Evolutionary conservation across 2,888 invertebrate genomes (phyloP), one percentile per base, ranked within the genome.

Genomic region (Drosophila quinaria): DNA sequence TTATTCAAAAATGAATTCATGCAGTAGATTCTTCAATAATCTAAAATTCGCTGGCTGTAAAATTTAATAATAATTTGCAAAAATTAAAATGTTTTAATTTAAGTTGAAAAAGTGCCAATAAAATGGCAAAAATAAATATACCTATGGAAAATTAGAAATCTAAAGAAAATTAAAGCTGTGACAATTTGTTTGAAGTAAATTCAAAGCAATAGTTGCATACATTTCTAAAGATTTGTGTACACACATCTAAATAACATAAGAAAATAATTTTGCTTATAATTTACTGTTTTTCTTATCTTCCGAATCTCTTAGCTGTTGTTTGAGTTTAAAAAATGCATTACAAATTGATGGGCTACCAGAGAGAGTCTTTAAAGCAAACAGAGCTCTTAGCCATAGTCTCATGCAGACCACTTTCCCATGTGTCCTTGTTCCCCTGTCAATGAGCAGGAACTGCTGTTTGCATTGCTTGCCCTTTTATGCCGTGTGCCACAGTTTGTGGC

Each of bases 401-500:
- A 10, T 17, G 19, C 17, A 29, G 55, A 29, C 31, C 19, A 42
- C 42, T 55, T 42, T 31, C 17, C 31, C 33, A 17, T 31, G 9
- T 17, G 13, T 17, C 31, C 19, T 31, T 42, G 44, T 17, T 11
- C 2, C 6, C 17, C 17, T 19, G 25, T 55, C 29, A 41, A 33
- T 31, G 55, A 15, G 8, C 29, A 17, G 54, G 1, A 31, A 37
- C 25, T 46, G 84, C 71, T 90, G 82, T 90, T 88, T 90, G 80
- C 89, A 72, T 74, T 69, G 80, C 79, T 78, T 77, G 83, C 75
- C 70, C 85, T 85, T 79, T 79, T 87, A n/a, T 71, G 73, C 81
- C 65, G 64, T 25, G 49, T 46, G 69, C 47, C 22, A 54, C 35
- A 35, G 19, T 33, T 19, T 50, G 19, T 50, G 49, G 49, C 49